Base-by-base conservation (phyloP, 2,797 vertebrate species). In the Cichlasoma orientale region DNA sequence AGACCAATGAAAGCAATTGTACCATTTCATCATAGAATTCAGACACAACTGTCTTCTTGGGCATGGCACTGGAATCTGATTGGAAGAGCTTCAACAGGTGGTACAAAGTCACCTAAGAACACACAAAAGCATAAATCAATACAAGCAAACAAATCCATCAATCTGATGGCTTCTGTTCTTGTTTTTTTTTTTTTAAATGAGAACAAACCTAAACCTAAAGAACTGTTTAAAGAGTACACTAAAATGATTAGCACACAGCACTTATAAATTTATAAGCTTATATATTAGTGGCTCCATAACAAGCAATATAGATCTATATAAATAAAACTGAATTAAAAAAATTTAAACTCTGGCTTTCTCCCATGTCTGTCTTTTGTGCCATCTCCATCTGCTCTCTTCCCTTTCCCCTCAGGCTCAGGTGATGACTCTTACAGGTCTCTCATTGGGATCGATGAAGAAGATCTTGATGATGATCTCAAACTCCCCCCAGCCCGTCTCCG, bases 21-120 rank as follows among this genome's bases (percentile, higher is more conserved):
- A 99, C 98, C 98, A 99, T 99, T 95, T 99, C 98, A 90, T 99
- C 98, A 82, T 99, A 99, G 94, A 99, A 99, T 86, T 99, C 98
- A 36, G 98, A 99, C 78, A 99, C 98, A 5, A 99, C 98, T 0
- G 97, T 99, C 85, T 99, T 99, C 94, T 99, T 99, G 5, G 98
- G 98, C 96, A 99, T 98, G 73, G 97, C 98, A 82, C 97, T 99
- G 87, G 97, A 97, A 85, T 99, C 98, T 0, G 98, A 99, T 89
- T 99, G 98, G 90, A 99, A 99, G 50, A 99, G 92, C 94, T 99
- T 99, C 92, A 99, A 87, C 79, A 99, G 92, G 89, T 99, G 98
- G 92, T 99, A 99, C 3, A 99, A 94, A 7, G 98, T 99, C 78
- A 99, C 98, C 98, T 99, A 50, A n/a, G 2, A 74, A 44, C n/a